Base-by-base conservation (phyloP, 2,888 invertebrate species). In the Lasius fuliginosus region DNA sequence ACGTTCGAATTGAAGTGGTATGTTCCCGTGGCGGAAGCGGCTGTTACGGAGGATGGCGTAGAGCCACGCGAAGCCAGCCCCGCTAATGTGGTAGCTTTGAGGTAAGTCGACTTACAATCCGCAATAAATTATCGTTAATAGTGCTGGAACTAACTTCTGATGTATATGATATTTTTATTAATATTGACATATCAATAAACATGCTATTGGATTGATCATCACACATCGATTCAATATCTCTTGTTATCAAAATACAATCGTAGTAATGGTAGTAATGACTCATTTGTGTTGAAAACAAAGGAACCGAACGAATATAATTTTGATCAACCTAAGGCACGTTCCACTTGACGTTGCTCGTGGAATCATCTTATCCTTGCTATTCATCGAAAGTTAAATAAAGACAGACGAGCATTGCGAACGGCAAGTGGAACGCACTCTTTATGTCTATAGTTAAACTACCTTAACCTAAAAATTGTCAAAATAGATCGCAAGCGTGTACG, bases 1-100 rank as follows among this genome's bases (percentile, higher is more conserved):
- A 98, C 98, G 6, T 98, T 98, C 94, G 99, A 99, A 95, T 95
- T 98, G 92, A 99, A 99, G 94, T 99, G 99, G 99, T 98, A 98
- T 95, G 98, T 99, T 92, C 97, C 98, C 0, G 96, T 99, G 18
- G 97, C 97, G 88, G 98, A 98, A 93, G 97, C 98, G 46, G 96
- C 96, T 83, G 97, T 98, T 73, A 96, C 97, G 86, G 97, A 97
- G 91, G 97, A 97, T 68, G 96, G 96, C 27, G 95, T 96, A 18
- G 97, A 97, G 93, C 96, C 97, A 15, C 96, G 97, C 91, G 97
- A 98, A 95, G 96, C 97, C 4, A 97, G 97, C 90, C 97, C 98
- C 58, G 97, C 98, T 36, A 98, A 98, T 95, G 97, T 98, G 91
- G 97, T 98, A 81, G 96, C 97, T 87, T 96, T 98, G 88, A 98